Percentiles rank a stretch among this genome's conserved stretches.
phyloP scores from a whole-genome alignment of 2,888 invertebrate species.

The Neria commutata region DNA sequence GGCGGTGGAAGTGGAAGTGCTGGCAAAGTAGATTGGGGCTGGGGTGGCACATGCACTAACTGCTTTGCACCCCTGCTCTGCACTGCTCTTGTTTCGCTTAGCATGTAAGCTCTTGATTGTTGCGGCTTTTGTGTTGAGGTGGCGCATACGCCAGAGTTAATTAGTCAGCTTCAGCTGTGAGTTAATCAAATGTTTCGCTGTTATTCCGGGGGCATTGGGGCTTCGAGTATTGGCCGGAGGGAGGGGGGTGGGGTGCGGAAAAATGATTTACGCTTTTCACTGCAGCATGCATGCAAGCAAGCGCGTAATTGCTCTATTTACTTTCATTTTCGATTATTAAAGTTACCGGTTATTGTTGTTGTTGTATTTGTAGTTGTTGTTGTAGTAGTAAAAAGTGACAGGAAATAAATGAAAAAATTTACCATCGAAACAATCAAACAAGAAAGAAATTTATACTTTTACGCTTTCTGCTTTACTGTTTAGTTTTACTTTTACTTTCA shows the following conservation, averaged over 20 bases:
- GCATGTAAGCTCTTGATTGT: constrained; percentile 11
- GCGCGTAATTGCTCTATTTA: constrained; percentile 13
- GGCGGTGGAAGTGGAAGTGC: not conserved
- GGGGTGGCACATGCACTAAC: too few species aligned
- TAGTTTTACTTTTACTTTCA: too few species aligned
- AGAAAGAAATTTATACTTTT: constrained; percentile 59
- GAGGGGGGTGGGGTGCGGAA: too few species aligned
- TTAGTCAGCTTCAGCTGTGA: too few species aligned
- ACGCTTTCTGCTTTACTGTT: constrained; percentile 21
- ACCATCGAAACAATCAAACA: constrained; percentile 61
- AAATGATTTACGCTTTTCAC: too few species aligned
- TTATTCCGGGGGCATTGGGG: too few species aligned
- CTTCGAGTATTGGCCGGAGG: too few species aligned
- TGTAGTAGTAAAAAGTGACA: constrained; percentile 33
- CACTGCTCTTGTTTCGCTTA: constrained; percentile 17
- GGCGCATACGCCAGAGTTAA: too few species aligned
- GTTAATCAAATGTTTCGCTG: too few species aligned
- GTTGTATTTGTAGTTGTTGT: constrained; percentile 6
- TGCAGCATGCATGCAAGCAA: constrained; percentile 19
- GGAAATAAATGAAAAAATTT: constrained; percentile 56
- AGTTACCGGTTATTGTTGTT: not conserved
- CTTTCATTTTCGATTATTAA: constrained; percentile 13
- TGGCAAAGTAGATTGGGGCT: constrained; percentile 13
- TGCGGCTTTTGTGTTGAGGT: not conserved
- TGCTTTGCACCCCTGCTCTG: too few species aligned